Evolutionary conservation across 2,797 vertebrate genomes (phyloP), one percentile per base, ranked within the genome.

Genomic region (Babyrousa celebensis): DNA sequence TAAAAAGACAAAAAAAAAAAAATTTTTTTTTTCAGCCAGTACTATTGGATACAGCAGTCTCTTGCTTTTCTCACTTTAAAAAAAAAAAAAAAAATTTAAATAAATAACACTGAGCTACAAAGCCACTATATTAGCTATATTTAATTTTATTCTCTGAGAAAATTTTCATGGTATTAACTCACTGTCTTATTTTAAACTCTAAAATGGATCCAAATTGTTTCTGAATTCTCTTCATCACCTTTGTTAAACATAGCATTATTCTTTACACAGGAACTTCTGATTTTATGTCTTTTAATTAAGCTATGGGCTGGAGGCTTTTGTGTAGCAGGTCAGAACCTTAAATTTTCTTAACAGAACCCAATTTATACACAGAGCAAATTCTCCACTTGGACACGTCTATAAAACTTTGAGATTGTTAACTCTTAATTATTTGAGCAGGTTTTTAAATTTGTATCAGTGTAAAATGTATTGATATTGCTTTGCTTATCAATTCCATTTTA

Each of bases 161-260:
- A 65, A 62, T 56, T 74, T 87, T 72, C 68, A 60, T 85, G 67
- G 18, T 75, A 43, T 77, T 77, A 54, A 79, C 36, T 60, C 68
- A 54, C 16, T 60, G 5, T 95, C 15, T 96, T 68, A 29, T 43
- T 94, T 90, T 85, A 93, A 96, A 92, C 74, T 91, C 27, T 72
- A 85, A 89, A 96, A 89, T 80, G 36, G 63, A 95, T 74, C 74
- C 63, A 95, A 89, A 40, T 94, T 71, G 5, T 77, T 92, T 93
- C 67, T 68, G 67, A 70, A 72, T 96, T 96, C 62, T 92, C 32
- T 88, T 89, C 11, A 80, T 8, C 15, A 63, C 2, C 23, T 77
- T 68, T 89, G 60, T 40, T 18, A 32, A 58, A 58, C 36, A 58
- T 3, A 78, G 70, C 75, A 54, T 91, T 20, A 25, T 40, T 23